Evolutionary conservation across 2,888 invertebrate genomes (phyloP).

Genomic region (Sussaba pulchella): DNA sequence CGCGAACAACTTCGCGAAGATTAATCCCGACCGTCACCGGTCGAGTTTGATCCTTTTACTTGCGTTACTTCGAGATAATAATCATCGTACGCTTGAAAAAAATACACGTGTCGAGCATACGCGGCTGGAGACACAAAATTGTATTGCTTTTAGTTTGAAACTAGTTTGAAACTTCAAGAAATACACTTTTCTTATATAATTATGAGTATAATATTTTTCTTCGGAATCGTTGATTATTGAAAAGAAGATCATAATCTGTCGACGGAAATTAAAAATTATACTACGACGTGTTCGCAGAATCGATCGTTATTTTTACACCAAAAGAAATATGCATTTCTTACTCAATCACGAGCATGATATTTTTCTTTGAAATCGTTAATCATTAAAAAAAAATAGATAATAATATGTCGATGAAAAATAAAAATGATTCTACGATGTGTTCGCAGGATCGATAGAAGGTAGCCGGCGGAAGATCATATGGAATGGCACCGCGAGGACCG

Average conservation of each 20-base stretch:
- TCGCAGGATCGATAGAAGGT: constrained; percentile 54
- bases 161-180: not conserved
- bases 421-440: constrained; percentile 10
- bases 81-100: no score
- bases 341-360: no score
- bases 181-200: no score
- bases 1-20: constrained; percentile 12
- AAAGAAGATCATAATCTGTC: no score
- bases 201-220: no score
- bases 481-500: constrained; percentile 85
- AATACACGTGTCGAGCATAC: not conserved
- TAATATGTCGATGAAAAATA: not conserved
- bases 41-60: not conserved
- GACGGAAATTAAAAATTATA: no score
- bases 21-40: not conserved
- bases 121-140: not conserved
- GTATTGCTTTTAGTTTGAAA: not conserved
- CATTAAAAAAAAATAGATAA: not conserved
- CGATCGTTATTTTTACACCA: no score
- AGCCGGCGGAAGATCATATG: constrained; percentile 79
- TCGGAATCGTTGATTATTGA: no score
- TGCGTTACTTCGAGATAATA: not conserved
- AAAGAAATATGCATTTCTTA: no score
- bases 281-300: no score
- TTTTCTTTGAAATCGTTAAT: no score